Base-by-base conservation (phyloP, 37 sponge, comb jelly and placozoan genomes). In the Hormiphora californensis region DNA sequence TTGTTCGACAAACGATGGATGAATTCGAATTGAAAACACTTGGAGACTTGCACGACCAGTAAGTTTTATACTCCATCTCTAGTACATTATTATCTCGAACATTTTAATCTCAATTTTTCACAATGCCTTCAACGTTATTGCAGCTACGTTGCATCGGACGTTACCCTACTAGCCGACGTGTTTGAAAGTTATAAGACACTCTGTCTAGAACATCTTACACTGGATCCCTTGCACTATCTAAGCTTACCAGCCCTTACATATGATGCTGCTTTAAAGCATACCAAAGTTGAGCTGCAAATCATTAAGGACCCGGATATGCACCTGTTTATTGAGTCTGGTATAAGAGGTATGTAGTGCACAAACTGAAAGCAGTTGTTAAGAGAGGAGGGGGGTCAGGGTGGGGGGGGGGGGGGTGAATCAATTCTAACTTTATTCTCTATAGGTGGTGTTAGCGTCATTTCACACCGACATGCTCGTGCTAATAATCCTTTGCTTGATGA, bases 361-460 rank as follows among this genome's bases (percentile, higher is more conserved):
- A n/a, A n/a, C n/a, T n/a, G n/a, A n/a, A n/a, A n/a, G n/a, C n/a
- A n/a, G n/a, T n/a, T n/a, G n/a, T n/a, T n/a, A n/a, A n/a, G n/a
- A n/a, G n/a, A n/a, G n/a, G n/a, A n/a, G n/a, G n/a, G n/a, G n/a
- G n/a, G n/a, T n/a, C n/a, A n/a, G n/a, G n/a, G n/a, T n/a, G n/a
- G n/a, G n/a, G n/a, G n/a, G n/a, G n/a, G n/a, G n/a, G n/a, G n/a
- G n/a, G n/a, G n/a, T n/a, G n/a, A n/a, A n/a, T n/a, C n/a, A n/a
- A n/a, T n/a, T n/a, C n/a, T n/a, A n/a, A n/a, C n/a, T n/a, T n/a
- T n/a, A n/a, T n/a, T n/a, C n/a, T n/a, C n/a, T n/a, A n/a, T 30
- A 57, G 61, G 61, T 57, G 61, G 61, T 28, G 22, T 57, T 19
- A 57, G 61, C 61, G 61, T 57, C n/a, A 57, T 57, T 28, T 57